These are phyloP conservation scores for Megaustenia siamemsis DNA, from an alignment of 2,888 invertebrate species.

Conservation along the genomic window DNA sequence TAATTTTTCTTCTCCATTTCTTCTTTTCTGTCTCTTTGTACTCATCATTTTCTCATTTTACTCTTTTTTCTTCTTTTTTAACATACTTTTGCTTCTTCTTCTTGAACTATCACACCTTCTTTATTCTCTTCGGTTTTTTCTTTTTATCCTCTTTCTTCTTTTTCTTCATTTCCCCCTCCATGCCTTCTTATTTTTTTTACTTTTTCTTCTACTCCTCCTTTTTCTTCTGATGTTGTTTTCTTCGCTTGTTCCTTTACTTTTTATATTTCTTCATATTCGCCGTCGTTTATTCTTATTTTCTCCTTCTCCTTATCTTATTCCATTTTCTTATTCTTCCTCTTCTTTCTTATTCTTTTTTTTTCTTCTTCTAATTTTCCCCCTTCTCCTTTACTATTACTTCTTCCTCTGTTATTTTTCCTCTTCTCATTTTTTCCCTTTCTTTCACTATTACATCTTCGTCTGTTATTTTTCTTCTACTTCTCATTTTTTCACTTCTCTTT, in stretches of 20 bases:
- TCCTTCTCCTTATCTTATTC: background rate
- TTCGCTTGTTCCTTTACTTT: background rate
- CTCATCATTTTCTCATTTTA: background rate
- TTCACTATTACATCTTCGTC: too few species aligned
- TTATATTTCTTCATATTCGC: background rate
- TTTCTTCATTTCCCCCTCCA: background rate
- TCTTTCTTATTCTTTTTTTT: background rate
- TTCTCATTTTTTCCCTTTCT: too few species aligned
- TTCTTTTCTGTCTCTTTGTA: background rate
- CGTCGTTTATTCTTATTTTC: background rate
- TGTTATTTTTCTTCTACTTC: too few species aligned
- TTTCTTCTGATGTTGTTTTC: background rate
- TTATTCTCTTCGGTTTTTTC: background rate
- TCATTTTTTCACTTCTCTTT: too few species aligned
- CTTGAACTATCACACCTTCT: too few species aligned
- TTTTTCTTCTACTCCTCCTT: background rate
- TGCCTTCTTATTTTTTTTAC: background rate
- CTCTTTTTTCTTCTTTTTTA: background rate
- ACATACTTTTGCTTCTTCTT: background rate
- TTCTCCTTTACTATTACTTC: too few species aligned
- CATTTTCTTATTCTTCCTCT: background rate
- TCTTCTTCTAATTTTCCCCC: too few species aligned
- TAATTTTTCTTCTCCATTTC: background rate
- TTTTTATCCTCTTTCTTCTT: background rate
- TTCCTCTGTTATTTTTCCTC: too few species aligned